Conservation (phyloP, 2,888 invertebrate species). For the Balanococcus diminutus region DNA sequence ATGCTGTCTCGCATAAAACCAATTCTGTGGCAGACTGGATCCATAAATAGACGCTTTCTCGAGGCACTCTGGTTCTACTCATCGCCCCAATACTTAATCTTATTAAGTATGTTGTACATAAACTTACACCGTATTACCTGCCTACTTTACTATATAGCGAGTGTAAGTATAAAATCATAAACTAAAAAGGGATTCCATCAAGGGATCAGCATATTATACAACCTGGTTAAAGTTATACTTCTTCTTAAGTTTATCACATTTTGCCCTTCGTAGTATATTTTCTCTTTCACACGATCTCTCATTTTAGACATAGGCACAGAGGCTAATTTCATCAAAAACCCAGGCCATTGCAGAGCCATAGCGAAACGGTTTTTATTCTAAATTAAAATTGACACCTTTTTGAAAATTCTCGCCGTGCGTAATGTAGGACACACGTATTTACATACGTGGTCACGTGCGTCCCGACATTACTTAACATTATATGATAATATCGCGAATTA, state of each 20-base stretch:
- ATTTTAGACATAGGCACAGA: not conserved
- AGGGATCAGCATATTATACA: not conserved
- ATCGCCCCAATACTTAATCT: not conserved
- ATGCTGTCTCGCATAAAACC: not conserved
- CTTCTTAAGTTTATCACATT: not conserved
- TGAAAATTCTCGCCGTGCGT: not conserved
- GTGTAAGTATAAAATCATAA: not conserved
- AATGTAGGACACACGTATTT: not conserved
- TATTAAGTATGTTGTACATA: conserved; percentile 9
- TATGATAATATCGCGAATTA: not conserved
- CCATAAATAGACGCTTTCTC: too few relatives aligned
- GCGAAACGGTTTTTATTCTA: not conserved
- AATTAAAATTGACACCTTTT: conserved; percentile 27
- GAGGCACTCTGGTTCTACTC: not conserved
- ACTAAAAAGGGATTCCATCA: not conserved
- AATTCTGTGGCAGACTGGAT: too few relatives aligned
- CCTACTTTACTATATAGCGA: not conserved
- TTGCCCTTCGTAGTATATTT: not conserved
- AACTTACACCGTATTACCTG: not conserved
- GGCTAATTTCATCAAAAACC: not conserved
- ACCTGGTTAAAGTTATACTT: not conserved
- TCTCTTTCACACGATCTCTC: not conserved
- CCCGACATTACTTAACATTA: conserved; percentile 2
- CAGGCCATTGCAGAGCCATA: not conserved
- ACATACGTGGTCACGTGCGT: not conserved